Evolutionary conservation across 1,140 invertebrate genomes (phyloP).

Genomic region (Trissolcus basalis): DNA sequence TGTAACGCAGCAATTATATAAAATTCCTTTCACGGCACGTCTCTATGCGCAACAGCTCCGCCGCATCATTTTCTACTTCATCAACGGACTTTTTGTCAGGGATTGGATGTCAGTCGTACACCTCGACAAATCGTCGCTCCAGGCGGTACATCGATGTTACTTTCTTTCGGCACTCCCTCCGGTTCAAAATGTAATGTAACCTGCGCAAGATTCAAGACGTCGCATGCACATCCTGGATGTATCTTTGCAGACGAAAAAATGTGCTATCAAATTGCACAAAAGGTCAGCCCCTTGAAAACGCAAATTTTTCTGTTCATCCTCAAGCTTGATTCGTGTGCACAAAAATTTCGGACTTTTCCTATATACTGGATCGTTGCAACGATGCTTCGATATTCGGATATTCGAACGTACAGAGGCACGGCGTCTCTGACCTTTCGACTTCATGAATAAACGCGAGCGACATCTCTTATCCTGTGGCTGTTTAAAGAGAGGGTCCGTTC

Average conservation of each 20-base stretch:
- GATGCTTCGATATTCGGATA: no score
- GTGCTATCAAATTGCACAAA: no score
- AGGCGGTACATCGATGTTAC: conserved; percentile 36
- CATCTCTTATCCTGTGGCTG: conserved; percentile 18
- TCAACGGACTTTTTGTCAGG: conserved; percentile 28
- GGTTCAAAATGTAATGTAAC: conserved; percentile 48
- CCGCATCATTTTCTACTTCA: conserved; percentile 41
- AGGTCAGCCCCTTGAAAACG: background rate
- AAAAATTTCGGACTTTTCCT: no score
- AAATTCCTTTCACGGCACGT: conserved; percentile 42
- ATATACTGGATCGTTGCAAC: no score
- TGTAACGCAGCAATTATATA: conserved; percentile 34
- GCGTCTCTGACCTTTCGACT: conserved; percentile 37
- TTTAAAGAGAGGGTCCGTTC: conserved; percentile 19
- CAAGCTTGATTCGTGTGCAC: no score
- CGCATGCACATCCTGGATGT: background rate
- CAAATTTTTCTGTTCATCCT: background rate
- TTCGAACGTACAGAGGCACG: conserved; percentile 34
- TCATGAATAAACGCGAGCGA: conserved; percentile 49
- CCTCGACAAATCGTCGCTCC: conserved; percentile 43
- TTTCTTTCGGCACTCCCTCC: conserved; percentile 58
- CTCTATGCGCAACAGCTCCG: conserved; percentile 22
- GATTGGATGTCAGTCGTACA: conserved; percentile 22
- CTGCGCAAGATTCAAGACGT: conserved; percentile 37
- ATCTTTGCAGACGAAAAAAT: no score